These are phyloP conservation scores for Probaryconus sp. DNA, from an alignment of 1,140 invertebrate species.

Conservation along the genomic window DNA sequence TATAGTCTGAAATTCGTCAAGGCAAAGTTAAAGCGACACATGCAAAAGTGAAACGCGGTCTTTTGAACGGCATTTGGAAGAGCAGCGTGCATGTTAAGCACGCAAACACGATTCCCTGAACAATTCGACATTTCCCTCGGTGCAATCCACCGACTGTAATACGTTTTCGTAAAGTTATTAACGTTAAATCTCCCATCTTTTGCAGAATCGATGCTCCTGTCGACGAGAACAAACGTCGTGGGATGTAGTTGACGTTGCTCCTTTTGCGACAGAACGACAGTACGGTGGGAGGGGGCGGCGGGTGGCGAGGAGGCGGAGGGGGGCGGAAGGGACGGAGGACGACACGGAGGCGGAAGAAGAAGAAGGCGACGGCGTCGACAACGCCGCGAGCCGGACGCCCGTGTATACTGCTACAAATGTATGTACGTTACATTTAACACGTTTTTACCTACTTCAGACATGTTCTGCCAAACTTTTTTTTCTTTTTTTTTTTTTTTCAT, in stretches of 20 bases:
- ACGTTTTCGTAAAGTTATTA: constrained; percentile 25
- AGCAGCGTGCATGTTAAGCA: too few relatives aligned
- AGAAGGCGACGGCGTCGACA: constrained; percentile 53
- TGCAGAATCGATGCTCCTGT: constrained; percentile 70
- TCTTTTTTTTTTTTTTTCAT: too few relatives aligned
- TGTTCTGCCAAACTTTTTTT: too few relatives aligned
- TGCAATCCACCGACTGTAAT: background rate
- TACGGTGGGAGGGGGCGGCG: constrained; percentile 51
- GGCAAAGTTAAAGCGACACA: too few relatives aligned
- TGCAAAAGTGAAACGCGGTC: too few relatives aligned
- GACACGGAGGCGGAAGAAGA: constrained; percentile 50
- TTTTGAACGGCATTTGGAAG: too few relatives aligned
- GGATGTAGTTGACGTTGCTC: constrained; percentile 77
- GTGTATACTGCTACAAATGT: constrained; percentile 46
- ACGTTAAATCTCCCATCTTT: constrained; percentile 41
- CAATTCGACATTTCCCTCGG: too few relatives aligned
- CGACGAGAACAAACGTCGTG: constrained; percentile 68
- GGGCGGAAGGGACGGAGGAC: constrained; percentile 39
- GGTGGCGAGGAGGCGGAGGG: constrained; percentile 51
- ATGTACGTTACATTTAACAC: background rate
- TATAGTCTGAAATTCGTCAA: too few relatives aligned
- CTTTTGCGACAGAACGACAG: constrained; percentile 60
- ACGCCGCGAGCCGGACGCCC: constrained; percentile 43
- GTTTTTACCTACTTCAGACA: too few relatives aligned
- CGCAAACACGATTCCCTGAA: too few relatives aligned